phyloP scores from a whole-genome alignment of 2,888 invertebrate genomes.

The Lampropteryx suffumata region DNA sequence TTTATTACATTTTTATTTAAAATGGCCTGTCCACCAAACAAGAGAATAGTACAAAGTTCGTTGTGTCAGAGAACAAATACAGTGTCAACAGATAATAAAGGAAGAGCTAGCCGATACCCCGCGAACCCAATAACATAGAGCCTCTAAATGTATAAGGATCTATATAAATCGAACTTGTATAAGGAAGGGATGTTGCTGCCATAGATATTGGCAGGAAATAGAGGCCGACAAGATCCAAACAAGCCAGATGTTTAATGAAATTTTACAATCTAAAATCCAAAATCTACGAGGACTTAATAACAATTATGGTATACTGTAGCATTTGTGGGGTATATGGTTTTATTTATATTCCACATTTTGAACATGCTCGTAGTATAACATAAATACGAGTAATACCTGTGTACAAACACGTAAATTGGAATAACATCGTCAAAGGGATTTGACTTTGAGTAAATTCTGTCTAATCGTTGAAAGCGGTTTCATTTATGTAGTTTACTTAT shows the following conservation, averaged over 20 bases:
- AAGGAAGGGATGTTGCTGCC: conserved; percentile 54
- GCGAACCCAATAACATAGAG: conserved; percentile 55
- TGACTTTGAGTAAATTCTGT: conserved; percentile 24
- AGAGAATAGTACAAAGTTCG: conserved; percentile 52
- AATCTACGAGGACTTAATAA: too few relatives aligned
- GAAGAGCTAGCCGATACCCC: conserved; percentile 52
- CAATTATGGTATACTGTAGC: too few relatives aligned
- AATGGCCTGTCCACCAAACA: conserved; percentile 40
- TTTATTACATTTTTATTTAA: too few relatives aligned
- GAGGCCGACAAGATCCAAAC: conserved; percentile 45
- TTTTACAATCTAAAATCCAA: conserved; percentile 5
- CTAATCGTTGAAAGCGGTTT: conserved; percentile 25
- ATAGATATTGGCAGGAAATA: conserved; percentile 54
- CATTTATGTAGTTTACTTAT: conserved; percentile 19
- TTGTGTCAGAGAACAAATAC: conserved; percentile 58
- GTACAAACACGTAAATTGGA: conserved; percentile 15
- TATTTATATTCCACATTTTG: too few relatives aligned
- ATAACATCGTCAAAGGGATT: conserved; percentile 26
- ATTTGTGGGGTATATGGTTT: too few relatives aligned
- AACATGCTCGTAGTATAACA: too few relatives aligned
- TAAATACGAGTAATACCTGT: too few relatives aligned
- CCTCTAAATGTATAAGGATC: conserved; percentile 53
- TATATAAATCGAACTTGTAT: conserved; percentile 50
- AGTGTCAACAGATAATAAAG: conserved; percentile 66
- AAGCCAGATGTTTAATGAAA: conserved; percentile 52